Evolutionary conservation across 2,113 vertebrate species (phyloP).

Genomic region (Ophiodon elongatus): DNA sequence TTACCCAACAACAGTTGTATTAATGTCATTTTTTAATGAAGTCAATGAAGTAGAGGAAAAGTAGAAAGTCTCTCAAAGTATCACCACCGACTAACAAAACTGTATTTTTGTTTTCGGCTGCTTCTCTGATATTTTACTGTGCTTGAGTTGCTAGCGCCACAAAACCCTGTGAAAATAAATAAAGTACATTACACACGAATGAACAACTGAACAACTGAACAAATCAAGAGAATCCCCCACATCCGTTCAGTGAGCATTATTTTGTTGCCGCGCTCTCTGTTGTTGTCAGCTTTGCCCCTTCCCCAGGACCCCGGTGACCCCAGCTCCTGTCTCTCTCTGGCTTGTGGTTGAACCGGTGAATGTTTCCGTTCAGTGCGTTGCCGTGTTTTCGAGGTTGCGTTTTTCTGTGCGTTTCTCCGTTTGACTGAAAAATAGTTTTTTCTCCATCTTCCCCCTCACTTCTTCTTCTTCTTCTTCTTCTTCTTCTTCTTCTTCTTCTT

Average conservation of each 20-base stretch:
- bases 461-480: conserved; percentile 31
- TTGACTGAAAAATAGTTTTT: conserved; percentile 48
- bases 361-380: conserved; percentile 48
- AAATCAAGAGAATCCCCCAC: too few relatives aligned
- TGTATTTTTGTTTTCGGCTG: too few relatives aligned
- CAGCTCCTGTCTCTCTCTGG: conserved; percentile 74
- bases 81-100: too few relatives aligned
- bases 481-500: conserved; percentile 14
- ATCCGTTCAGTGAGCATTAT: neutral
- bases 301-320: conserved; percentile 56
- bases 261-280: conserved; percentile 7
- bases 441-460: neutral
- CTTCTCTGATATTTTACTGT: too few relatives aligned
- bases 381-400: conserved; percentile 25
- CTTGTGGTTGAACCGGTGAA: conserved; percentile 66
- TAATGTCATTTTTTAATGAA: too few relatives aligned
- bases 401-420: conserved; percentile 28
- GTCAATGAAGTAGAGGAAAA: too few relatives aligned
- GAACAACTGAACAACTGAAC: too few relatives aligned
- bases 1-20: too few relatives aligned
- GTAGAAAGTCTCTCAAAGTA: too few relatives aligned
- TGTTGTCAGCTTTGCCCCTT: conserved; percentile 41
- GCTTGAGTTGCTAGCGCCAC: too few relatives aligned
- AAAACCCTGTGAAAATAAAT: too few relatives aligned
- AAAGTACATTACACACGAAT: too few relatives aligned